Base-by-base conservation (phyloP, 2,113 vertebrate genomes). In the Octodon degus region DNA sequence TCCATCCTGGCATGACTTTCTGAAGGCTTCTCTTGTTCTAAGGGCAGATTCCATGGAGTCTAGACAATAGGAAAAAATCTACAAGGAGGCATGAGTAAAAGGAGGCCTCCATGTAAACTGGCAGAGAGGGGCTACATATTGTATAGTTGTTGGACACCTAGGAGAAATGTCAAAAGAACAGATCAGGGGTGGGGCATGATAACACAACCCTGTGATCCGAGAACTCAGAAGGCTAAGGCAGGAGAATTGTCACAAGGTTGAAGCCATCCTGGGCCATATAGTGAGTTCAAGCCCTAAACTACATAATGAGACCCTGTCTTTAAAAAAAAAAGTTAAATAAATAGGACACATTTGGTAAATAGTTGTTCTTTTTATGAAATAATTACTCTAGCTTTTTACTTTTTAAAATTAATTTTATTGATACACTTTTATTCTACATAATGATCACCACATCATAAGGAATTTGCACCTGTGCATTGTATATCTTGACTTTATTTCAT, bases 111-210 rank as follows among this genome's bases (percentile, higher is more conserved):
- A 91, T 86, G 40, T 10, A 89, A 55, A 5, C 17, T 86, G 22
- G 25, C 2, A 6, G 55, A 58, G 22, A 30, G 43, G 19, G 40
- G 25, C 82, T 91, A 47, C 47, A 72, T 34, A 72, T 62, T 91
- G 43, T 79, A 14, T 84, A 95, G 70, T n/a, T 77, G 19, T 55
- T 90, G 55, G n/a, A 84, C 47, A 79, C 13, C 43, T 7, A 25
- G 89, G 27, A 93, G 30, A 87, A 93, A 83, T 84, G 58, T 40
- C 63, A 67, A 86, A 86, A 90, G 37, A 89, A 91, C n/a, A 93
- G 17, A 94, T 37, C 9, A 25, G 37, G 20, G 43, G 37, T 4
- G 4, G 72, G 37, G 40, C 5, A 2, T 27, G 12, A 40, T 43
- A 2, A 25, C 11, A 30, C 25, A 77, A 6, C 9, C 11, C 11